phyloP scores from a whole-genome alignment of 1,140 invertebrate species.

The Eumaeus atala region DNA sequence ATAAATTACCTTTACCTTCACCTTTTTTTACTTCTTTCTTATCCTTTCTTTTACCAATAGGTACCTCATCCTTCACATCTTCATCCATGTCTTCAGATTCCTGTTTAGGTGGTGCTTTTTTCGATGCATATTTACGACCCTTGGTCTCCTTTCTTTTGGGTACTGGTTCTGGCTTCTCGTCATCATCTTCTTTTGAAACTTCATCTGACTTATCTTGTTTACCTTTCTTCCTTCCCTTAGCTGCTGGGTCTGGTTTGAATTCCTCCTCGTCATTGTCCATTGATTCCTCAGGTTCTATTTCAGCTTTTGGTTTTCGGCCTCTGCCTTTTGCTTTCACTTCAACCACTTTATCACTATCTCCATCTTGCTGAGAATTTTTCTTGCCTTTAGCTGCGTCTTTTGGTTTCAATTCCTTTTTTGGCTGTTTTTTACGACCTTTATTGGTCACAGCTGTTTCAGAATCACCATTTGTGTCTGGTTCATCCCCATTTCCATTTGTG shows the following conservation, averaged over 20 bases:
- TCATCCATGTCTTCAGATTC: conserved; percentile 36
- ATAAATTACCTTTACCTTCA: conserved; percentile 42
- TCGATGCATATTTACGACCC: conserved; percentile 42
- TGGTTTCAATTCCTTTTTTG: conserved; percentile 47
- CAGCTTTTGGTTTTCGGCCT: conserved; percentile 41
- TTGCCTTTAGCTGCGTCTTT: conserved; percentile 36
- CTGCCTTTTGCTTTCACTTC: conserved; percentile 52
- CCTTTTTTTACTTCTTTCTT: conserved; percentile 40
- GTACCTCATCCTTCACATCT: conserved; percentile 33
- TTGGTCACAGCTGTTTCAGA: conserved; percentile 33
- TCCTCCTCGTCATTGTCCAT: conserved; percentile 39
- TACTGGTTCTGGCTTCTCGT: conserved; percentile 33
- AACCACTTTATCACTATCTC: conserved; percentile 26
- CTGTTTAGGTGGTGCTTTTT: conserved; percentile 44
- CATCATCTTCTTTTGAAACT: conserved; percentile 23
- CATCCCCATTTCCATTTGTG: conserved; percentile 40
- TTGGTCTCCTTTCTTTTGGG: conserved; percentile 34
- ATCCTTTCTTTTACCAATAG: conserved; percentile 37
- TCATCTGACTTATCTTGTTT: conserved; percentile 38
- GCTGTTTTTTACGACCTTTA: conserved; percentile 45
- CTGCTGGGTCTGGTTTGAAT: conserved; percentile 27
- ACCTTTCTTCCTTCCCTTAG: conserved; percentile 50
- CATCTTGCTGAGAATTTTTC: conserved; percentile 41
- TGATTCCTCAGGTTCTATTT: conserved; percentile 34
- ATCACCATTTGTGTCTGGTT: conserved; percentile 42